A percentile compares a stretch with the other conserved stretches of the same genome.
Conservation (phyloP, 2,888 invertebrate genomes). For the Patella pellucida region DNA sequence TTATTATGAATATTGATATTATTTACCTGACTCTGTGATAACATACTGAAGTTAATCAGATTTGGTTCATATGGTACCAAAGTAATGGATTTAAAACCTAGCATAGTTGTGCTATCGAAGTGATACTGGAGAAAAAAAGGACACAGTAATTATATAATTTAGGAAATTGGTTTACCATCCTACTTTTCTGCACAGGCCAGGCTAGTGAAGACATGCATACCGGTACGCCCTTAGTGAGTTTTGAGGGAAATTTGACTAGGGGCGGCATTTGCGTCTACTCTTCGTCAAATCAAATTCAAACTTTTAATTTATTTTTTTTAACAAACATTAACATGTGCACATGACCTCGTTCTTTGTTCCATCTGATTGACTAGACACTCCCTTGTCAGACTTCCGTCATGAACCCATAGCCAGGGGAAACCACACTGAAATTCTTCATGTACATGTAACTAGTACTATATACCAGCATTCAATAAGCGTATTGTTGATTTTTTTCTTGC, state of each 20-base stretch:
- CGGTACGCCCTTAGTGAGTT: neutral
- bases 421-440: no score
- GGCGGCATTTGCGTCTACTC: neutral
- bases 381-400: no score
- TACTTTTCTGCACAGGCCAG: no score
- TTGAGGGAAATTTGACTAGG: no score
- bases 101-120: slow-evolving; percentile 49
- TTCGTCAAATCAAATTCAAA: neutral
- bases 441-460: no score
- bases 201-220: neutral
- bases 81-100: slow-evolving; percentile 62
- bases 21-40: slow-evolving; percentile 58
- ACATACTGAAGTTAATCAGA: slow-evolving; percentile 59
- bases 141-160: neutral
- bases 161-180: neutral
- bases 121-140: slow-evolving; percentile 45
- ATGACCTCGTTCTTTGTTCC: no score
- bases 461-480: no score
- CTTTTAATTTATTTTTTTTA: neutral
- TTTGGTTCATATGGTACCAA: slow-evolving; percentile 69
- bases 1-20: no score
- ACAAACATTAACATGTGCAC: no score
- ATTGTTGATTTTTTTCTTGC: no score
- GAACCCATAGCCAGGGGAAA: no score
- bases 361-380: no score